Conservation (phyloP, 2,113 vertebrate genomes). For the Leucosticte australis region DNA sequence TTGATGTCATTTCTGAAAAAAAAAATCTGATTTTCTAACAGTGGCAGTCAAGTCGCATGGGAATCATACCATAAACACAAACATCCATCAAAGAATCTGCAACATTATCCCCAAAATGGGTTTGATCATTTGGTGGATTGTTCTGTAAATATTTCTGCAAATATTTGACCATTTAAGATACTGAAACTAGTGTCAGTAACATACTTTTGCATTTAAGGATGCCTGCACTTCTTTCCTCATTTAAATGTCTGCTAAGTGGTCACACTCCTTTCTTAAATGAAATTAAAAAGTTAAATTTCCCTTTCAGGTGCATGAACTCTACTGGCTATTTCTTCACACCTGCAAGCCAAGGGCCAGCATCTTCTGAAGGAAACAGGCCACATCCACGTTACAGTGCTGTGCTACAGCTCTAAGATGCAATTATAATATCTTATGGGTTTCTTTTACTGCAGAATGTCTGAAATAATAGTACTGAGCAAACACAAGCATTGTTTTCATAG, state of each 20-base stretch:
- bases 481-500: background rate
- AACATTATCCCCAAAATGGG: background rate
- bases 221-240: background rate
- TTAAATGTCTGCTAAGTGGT: background rate
- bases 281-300: background rate
- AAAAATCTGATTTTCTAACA: accelerated
- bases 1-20: background rate
- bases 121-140: background rate
- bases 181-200: background rate
- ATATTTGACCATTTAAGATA: background rate
- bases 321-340: background rate
- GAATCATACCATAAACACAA: background rate
- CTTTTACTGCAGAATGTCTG: background rate
- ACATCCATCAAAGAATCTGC: background rate
- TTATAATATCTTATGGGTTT: background rate
- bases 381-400: background rate
- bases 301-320: background rate
- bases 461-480: background rate
- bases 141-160: background rate
- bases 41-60: background rate
- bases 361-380: background rate
- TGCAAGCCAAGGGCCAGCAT: background rate
- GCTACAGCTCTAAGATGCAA: background rate
- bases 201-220: background rate
- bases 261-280: background rate